Evolutionary conservation across 2,797 vertebrate species (phyloP).

Genomic region (Hoplostethus atlanticus): DNA sequence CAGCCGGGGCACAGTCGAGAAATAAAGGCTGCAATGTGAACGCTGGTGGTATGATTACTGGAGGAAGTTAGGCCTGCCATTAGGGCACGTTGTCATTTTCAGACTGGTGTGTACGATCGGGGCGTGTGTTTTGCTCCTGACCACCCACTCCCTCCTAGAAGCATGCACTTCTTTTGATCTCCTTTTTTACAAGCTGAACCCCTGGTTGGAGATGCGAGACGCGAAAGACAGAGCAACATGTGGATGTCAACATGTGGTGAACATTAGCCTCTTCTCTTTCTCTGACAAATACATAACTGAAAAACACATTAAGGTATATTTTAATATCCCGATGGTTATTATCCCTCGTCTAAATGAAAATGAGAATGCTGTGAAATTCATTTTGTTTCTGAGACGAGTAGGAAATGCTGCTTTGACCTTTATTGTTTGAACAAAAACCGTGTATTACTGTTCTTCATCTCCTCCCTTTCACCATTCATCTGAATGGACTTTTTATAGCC

Average conservation of each 20-base stretch:
- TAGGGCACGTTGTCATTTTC: conserved; percentile 46
- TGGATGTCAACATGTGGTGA: conserved; percentile 72
- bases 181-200: conserved; percentile 73
- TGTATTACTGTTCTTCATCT: conserved; percentile 34
- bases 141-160: conserved; percentile 52
- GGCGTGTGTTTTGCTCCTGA: conserved; percentile 63
- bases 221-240: conserved; percentile 35
- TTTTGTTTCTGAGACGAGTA: conserved; percentile 36
- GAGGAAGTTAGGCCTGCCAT: conserved; percentile 46
- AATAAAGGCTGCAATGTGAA: conserved; percentile 47
- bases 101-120: not conserved
- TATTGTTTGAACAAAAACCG: conserved; percentile 4
- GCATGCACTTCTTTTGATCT: conserved; percentile 62
- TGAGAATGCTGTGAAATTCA: conserved; percentile 38
- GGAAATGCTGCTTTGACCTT: conserved; percentile 37
- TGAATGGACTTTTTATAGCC: conserved; percentile 37
- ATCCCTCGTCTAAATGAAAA: conserved; percentile 34
- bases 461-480: conserved; percentile 38
- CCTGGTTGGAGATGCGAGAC: conserved; percentile 62
- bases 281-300: conserved; percentile 44
- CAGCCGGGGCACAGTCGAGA: conserved; percentile 34
- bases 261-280: conserved; percentile 71
- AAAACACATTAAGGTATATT: conserved; percentile 60
- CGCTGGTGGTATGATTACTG: conserved; percentile 38
- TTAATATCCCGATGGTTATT: conserved; percentile 64